phyloP scores from a whole-genome alignment of 1,140 invertebrate species.

The Radopholus similis region DNA sequence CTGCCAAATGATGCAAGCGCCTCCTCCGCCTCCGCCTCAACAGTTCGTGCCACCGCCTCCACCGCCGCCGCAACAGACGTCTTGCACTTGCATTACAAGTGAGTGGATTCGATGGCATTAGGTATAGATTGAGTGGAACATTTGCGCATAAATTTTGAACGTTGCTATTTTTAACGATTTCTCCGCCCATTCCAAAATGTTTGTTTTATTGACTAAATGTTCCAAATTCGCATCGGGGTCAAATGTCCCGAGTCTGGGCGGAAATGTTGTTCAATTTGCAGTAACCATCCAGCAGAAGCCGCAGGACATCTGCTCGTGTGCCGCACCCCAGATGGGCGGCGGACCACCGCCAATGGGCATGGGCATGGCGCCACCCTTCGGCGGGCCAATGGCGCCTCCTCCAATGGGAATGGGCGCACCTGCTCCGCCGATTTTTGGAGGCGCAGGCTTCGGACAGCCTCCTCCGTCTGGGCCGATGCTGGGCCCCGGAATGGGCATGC shows the following conservation, averaged over 20 bases:
- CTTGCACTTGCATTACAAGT: slow-evolving; percentile 22
- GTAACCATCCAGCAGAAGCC: slow-evolving; percentile 15
- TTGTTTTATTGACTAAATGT: too few species aligned
- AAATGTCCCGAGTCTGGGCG: too few species aligned
- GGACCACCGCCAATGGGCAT: slow-evolving; percentile 4
- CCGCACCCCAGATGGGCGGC: neutral
- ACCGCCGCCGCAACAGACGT: slow-evolving; percentile 6
- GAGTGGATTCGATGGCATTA: neutral
- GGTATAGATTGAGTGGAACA: neutral
- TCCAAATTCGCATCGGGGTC: too few species aligned
- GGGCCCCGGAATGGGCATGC: neutral
- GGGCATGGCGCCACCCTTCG: neutral
- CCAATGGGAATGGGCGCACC: neutral
- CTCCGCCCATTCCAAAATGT: too few species aligned
- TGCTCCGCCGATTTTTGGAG: neutral
- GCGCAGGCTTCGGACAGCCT: neutral
- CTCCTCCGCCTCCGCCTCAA: neutral
- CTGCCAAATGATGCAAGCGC: neutral
- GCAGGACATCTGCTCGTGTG: slow-evolving; percentile 17
- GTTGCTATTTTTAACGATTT: too few species aligned
- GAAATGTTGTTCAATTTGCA: neutral
- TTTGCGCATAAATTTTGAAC: neutral
- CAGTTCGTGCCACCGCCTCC: slow-evolving; percentile 8
- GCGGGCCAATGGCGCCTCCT: neutral
- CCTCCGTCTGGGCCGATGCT: neutral